Base-by-base conservation (phyloP, 2,888 invertebrate species). In the Acrobasis consociella region DNA sequence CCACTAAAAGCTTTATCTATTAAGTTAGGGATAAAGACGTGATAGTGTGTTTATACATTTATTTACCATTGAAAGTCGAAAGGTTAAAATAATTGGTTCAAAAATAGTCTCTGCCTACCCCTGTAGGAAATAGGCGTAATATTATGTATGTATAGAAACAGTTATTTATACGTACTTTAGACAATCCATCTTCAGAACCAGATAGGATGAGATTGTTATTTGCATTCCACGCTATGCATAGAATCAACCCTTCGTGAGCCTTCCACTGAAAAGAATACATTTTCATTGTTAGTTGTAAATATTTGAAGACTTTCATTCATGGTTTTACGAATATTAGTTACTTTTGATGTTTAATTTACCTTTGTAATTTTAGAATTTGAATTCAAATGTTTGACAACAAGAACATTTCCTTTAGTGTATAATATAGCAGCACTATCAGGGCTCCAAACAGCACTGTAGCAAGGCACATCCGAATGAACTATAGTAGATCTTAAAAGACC, bases 171-270 rank as follows among this genome's bases (percentile, higher is more conserved):
- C 31, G 2, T 15, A 96, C 96, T 94, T 97, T 97, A 70, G 96
- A 97, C 71, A 94, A 94, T 68, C 98, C 98, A 86, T 99, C 99
- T 91, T 99, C 99, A 59, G 98, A 98, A 0, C 99, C 99, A 5
- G 99, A 99, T 13, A 98, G 95, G 37, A 99, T 95, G 9, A 99
- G 93, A 69, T 97, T 96, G 71, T 98, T 97, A 70, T 96, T 96
- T 0, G 97, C 95, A 84, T 99, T 99, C 99, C 99, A 99, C 72
- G 98, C 97, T 0, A 98, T 94, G 70, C 97, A 96, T 64, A 99
- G 91, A 64, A 99, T 96, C 1, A 99, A 90, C 1, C 97, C 98
- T 72, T 99, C 99, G 77, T 99, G 99, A 5, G 98, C 99, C 82
- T 97, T 96, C 99, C 99, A 99, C 97, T 98, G 83, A 55, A 93